A percentile compares a stretch with the other conserved stretches of the same genome.
Evolutionary conservation across 92 coral and sea anemone species (phyloP).

Genomic region (Heteractis magnifica): DNA sequence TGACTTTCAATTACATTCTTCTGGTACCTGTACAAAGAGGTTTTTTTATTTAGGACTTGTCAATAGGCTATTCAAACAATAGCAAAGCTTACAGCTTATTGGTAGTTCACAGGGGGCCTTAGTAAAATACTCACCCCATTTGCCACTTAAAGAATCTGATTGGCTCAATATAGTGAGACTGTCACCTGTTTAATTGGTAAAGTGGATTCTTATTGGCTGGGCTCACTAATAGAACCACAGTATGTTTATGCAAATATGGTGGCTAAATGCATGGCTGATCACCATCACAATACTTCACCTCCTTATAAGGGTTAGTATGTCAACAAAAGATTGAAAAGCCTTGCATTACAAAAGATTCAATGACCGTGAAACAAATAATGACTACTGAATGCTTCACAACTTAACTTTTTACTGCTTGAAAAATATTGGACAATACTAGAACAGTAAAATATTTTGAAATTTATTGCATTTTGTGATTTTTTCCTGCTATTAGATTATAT

Average conservation of each 20-base stretch:
- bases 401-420: constrained; percentile 13
- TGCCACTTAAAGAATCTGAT: constrained; percentile 37
- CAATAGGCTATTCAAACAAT: constrained; percentile 81
- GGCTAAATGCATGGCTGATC: constrained; percentile 65
- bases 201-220: constrained; percentile 55
- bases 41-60: constrained; percentile 81
- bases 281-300: constrained; percentile 67
- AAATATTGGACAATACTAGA: background rate
- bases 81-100: constrained; percentile 60
- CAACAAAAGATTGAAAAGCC: constrained; percentile 33
- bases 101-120: constrained; percentile 42
- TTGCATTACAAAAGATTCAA: constrained; percentile 23
- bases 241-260: constrained; percentile 71
- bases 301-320: constrained; percentile 8
- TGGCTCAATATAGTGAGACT: constrained; percentile 45
- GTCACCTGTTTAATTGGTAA: constrained; percentile 78
- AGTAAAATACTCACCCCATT: constrained; percentile 20
- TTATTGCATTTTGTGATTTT: too few species aligned
- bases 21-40: constrained; percentile 77
- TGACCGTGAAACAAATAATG: constrained; percentile 29
- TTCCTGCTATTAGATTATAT: background rate
- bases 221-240: constrained; percentile 47
- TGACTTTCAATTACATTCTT: constrained; percentile 93
- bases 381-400: constrained; percentile 4
- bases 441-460: too few species aligned